phyloP scores from a whole-genome alignment of 2,113 vertebrate species.

The Bubo blakistoni region DNA sequence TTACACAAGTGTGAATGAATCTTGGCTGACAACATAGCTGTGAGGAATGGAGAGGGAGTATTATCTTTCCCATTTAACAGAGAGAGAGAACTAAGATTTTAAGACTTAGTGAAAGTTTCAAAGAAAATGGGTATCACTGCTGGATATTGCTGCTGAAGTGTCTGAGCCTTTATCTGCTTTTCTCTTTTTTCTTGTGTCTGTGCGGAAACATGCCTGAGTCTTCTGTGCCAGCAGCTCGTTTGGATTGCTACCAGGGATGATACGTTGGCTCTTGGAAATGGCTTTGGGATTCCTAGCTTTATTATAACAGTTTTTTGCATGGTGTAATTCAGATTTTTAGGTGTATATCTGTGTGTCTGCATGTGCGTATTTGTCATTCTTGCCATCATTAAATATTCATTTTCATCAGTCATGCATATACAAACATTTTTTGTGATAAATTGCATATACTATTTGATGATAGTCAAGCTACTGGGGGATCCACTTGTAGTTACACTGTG shows the following conservation, averaged over 20 bases:
- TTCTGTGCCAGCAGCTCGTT: neutral
- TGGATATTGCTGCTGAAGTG: neutral
- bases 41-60: neutral
- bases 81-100: neutral
- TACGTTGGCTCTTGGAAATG: neutral
- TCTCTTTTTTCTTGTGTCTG: neutral
- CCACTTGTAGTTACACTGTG: neutral
- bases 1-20: conserved; percentile 21
- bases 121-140: neutral
- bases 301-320: neutral
- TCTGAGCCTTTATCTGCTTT: neutral
- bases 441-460: neutral
- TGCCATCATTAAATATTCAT: neutral
- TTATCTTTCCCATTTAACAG: neutral
- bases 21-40: neutral
- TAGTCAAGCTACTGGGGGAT: neutral
- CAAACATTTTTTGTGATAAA: neutral
- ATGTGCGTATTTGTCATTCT: neutral
- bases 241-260: neutral
- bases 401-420: neutral
- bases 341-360: neutral
- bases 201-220: neutral
- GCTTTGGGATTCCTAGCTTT: neutral
- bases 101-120: neutral
- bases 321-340: neutral